Conservation (phyloP, 1,140 invertebrate genomes). For the Scaptomyza hsui region DNA sequence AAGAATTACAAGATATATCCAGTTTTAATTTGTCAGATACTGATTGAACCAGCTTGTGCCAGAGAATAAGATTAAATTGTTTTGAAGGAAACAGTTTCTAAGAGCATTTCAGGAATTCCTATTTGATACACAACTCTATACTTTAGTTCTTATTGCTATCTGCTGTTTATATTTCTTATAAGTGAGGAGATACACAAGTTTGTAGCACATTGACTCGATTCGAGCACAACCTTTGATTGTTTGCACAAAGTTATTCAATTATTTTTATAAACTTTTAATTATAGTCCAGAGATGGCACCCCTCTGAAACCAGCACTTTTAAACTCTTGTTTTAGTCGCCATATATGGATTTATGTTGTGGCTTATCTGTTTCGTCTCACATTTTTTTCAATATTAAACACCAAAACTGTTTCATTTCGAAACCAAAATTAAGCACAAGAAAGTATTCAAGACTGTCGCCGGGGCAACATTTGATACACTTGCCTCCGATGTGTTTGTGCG, state of each 20-base stretch:
- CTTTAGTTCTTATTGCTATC: neutral
- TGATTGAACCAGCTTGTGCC: conserved; percentile 14
- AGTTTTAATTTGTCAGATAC: conserved; percentile 40
- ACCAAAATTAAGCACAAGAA: conserved; percentile 41
- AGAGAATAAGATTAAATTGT: conserved; percentile 15
- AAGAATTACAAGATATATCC: conserved; percentile 49
- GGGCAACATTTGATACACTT: conserved; percentile 44
- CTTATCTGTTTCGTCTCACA: conserved; percentile 56
- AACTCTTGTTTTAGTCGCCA: neutral
- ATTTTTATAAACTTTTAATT: conserved; percentile 51
- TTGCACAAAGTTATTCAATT: conserved; percentile 36
- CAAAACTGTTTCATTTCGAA: conserved; percentile 39
- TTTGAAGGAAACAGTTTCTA: too few relatives aligned
- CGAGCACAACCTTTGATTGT: conserved; percentile 17
- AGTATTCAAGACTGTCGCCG: conserved; percentile 55
- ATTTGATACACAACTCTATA: neutral
- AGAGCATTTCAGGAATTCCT: neutral
- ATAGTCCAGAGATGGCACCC: conserved; percentile 8
- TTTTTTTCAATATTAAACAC: conserved; percentile 1
- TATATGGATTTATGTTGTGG: conserved; percentile 8
- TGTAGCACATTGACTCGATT: conserved; percentile 5
- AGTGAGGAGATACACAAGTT: conserved; percentile 12
- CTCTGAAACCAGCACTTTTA: neutral
- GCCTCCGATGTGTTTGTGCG: conserved; percentile 15
- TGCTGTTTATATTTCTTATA: neutral